Evolutionary conservation across 1,140 invertebrate genomes (phyloP).

Genomic region (Ceratitis capitata): DNA sequence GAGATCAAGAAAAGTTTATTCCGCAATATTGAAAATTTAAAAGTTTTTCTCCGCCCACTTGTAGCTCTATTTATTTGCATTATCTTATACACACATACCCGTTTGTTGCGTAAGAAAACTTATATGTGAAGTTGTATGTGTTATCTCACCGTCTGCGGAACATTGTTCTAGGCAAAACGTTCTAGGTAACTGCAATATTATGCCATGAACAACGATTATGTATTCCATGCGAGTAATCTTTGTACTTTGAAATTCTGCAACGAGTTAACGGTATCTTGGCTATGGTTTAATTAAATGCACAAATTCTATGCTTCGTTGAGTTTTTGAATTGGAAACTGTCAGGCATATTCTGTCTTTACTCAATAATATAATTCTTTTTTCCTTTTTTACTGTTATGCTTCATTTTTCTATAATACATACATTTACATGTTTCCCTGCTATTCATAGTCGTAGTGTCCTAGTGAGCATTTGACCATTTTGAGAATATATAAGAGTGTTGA

Average conservation of each 20-base stretch:
- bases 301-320: not conserved
- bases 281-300: not conserved
- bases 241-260: slow-evolving; percentile 22
- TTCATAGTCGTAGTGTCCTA: too few relatives aligned
- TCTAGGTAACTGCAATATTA: not conserved
- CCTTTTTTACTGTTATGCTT: not conserved
- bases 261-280: not conserved
- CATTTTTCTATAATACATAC: not conserved
- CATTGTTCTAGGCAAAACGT: not conserved
- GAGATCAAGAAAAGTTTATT: too few relatives aligned
- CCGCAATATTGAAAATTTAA: too few relatives aligned
- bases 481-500: slow-evolving; percentile 4
- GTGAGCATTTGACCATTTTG: not conserved
- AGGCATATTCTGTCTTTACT: not conserved
- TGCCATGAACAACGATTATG: not conserved
- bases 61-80: not conserved
- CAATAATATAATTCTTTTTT: not conserved
- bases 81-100: not conserved
- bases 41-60: not conserved
- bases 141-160: not conserved
- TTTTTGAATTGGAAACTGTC: slow-evolving; percentile 29
- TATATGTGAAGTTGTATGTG: not conserved
- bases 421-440: not conserved
- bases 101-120: not conserved
- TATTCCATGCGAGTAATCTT: slow-evolving; percentile 16